Percentiles rank a stretch among this genome's conserved stretches.
Conservation (phyloP, 2,113 vertebrate species). For the Chloropsis hardwickii region DNA sequence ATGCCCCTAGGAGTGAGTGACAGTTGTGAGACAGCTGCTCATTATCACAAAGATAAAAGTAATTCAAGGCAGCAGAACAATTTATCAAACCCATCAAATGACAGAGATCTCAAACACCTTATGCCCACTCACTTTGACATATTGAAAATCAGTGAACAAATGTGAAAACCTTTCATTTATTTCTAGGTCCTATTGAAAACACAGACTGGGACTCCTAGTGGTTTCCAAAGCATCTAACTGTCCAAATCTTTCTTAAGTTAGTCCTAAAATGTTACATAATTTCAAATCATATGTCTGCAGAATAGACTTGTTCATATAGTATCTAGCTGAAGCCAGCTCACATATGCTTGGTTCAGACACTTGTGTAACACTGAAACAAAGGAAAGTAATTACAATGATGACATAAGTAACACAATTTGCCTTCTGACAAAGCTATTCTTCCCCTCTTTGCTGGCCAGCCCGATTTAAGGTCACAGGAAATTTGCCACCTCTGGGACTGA, state of each 20-base stretch:
- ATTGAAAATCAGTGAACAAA: neutral
- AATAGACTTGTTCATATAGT: neutral
- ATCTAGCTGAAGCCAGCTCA: neutral
- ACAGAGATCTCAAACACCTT: neutral
- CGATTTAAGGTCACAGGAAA: neutral
- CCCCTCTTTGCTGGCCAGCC: neutral
- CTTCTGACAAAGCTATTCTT: constrained; percentile 43
- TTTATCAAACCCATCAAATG: neutral
- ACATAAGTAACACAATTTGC: constrained; percentile 4
- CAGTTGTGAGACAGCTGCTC: neutral
- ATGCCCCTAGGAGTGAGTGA: neutral
- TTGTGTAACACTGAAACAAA: neutral
- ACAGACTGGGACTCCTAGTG: neutral
- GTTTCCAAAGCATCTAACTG: neutral
- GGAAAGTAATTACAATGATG: neutral
- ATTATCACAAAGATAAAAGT: neutral
- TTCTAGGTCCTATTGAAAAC: neutral
- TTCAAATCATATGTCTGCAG: neutral
- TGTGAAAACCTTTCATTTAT: neutral
- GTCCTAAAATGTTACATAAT: neutral
- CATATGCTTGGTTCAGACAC: neutral
- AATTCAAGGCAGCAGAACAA: neutral
- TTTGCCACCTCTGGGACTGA: neutral
- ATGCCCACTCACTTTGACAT: rapidly evolving
- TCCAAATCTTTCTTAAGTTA: neutral